Evolutionary conservation across 2,888 invertebrate species (phyloP), one percentile per base, ranked within the genome.

Genomic region (Drosophila putrida): DNA sequence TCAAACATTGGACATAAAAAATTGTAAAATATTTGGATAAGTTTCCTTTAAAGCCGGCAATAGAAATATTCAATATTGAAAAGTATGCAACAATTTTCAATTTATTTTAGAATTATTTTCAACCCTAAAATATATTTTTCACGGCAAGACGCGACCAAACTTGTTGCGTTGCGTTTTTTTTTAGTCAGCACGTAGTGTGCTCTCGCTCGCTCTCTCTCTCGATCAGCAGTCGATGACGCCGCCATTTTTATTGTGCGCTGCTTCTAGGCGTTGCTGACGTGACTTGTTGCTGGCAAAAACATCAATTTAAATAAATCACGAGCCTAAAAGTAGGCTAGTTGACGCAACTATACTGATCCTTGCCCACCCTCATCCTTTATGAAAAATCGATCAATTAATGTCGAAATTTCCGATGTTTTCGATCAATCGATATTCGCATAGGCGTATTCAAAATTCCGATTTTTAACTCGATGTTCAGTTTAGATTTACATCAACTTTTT

Each of bases 191-290:
- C 39, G 35, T 86, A 77, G 44, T 13, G 78, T 78, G 65, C 46
- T 70, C 83, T 63, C 83, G 67, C 86, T 86, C 71, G 27, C 88
- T 44, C 46, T 15, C 20, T 20, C 51, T 41, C 15, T 41, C 61
- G 61, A 71, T 71, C 59, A 25, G 25, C 59, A 25, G 25, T 31
- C 57, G 47, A 33, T 15, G 39, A 39, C 53, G 73, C 69, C 89
- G 88, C 88, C 86, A 89, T 87, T 75, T 89, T 86, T 50, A 63
- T 78, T 68, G 58, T 75, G 70, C 78, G 64, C 85, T 77, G 80
- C 85, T 88, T 89, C 80, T 89, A 88, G 86, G 86, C 89, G 86
- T 86, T 89, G 89, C 74, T 86, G 86, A 86, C 75, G 75, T 75
- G 75, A 78, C 85, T 20, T 20, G 20, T 20, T 20, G 89, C 73